Conservation (phyloP, 2,888 invertebrate genomes). For the Tortrix viridana region DNA sequence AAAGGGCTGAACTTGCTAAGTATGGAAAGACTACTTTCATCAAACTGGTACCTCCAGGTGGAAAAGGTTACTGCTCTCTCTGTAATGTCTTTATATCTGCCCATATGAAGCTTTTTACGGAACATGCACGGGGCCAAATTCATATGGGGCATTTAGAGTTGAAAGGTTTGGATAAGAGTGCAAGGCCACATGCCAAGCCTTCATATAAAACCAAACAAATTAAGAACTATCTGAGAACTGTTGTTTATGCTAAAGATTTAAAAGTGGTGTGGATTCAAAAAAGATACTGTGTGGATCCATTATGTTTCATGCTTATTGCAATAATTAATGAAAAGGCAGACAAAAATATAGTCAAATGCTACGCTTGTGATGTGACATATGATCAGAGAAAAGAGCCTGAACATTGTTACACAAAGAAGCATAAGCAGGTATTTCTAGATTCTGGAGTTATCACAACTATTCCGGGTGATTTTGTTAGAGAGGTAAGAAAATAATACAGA, state of each 20-base stretch:
- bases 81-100: slow-evolving; percentile 57
- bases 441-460: slow-evolving; percentile 47
- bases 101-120: slow-evolving; percentile 50
- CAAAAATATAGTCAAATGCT: slow-evolving; percentile 54
- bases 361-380: slow-evolving; percentile 52
- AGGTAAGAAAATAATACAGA: slow-evolving; percentile 51
- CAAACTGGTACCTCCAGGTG: slow-evolving; percentile 59
- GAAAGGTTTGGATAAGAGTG: slow-evolving; percentile 47
- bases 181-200: slow-evolving; percentile 42
- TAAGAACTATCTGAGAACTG: slow-evolving; percentile 37
- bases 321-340: slow-evolving; percentile 45
- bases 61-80: slow-evolving; percentile 58
- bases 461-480: slow-evolving; percentile 56
- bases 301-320: slow-evolving; percentile 52
- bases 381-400: slow-evolving; percentile 43
- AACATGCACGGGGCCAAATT: slow-evolving; percentile 53
- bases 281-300: slow-evolving; percentile 43
- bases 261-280: slow-evolving; percentile 48
- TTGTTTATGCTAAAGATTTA: slow-evolving; percentile 38
- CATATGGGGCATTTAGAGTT: slow-evolving; percentile 58
- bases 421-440: slow-evolving; percentile 50
- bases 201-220: slow-evolving; percentile 37
- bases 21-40: slow-evolving; percentile 59
- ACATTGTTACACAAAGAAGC: slow-evolving; percentile 53
- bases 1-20: slow-evolving; percentile 51